These are phyloP conservation scores for Slavum lentiscoides DNA, from an alignment of 2,888 invertebrate species.

Conservation along the genomic window DNA sequence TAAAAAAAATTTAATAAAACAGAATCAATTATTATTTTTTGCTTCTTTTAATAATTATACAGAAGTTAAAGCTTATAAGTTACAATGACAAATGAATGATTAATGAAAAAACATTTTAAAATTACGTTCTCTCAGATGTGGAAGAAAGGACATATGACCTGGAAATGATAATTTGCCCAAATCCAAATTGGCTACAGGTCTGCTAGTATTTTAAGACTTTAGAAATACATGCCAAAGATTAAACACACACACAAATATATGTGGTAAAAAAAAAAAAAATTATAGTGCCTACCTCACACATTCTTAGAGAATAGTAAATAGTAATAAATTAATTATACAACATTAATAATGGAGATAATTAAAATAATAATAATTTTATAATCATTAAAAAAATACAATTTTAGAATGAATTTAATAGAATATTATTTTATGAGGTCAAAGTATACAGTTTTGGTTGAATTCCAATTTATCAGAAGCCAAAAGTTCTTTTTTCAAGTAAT, in stretches of 20 bases:
- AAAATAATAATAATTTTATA: not conserved
- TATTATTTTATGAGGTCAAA: not conserved
- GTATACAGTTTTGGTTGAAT: not conserved
- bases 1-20: not conserved
- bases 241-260: too few relatives aligned
- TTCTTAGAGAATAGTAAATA: constrained; percentile 2
- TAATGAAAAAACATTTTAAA: constrained; percentile 25
- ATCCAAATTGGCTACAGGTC: constrained; percentile 48
- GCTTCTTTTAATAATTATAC: not conserved
- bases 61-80: not conserved
- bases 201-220: constrained; percentile 49
- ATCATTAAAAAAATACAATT: not conserved
- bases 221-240: constrained; percentile 51
- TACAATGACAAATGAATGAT: constrained; percentile 7
- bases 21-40: not conserved
- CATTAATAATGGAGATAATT: not conserved
- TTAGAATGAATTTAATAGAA: not conserved
- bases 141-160: constrained; percentile 38
- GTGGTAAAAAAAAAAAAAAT: constrained; percentile 2
- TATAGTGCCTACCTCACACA: not conserved
- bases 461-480: not conserved
- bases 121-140: constrained; percentile 25
- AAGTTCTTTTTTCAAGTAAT: not conserved
- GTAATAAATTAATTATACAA: not conserved
- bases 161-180: constrained; percentile 51